phyloP scores from a whole-genome alignment of 2,888 invertebrate genomes.

The Trimorus sp. region DNA sequence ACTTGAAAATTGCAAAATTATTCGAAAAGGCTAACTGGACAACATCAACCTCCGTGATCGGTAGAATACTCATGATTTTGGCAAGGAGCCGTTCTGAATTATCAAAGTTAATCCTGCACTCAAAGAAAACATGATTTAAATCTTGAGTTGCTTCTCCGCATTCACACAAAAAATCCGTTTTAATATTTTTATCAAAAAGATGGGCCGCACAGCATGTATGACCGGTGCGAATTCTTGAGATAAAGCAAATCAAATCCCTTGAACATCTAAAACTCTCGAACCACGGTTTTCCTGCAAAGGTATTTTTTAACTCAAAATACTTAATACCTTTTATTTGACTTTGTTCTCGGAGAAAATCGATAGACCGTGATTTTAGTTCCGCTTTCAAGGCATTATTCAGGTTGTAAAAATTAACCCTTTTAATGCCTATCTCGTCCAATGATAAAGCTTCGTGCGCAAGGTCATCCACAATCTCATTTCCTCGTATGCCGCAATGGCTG shows the following conservation, averaged over 20 bases:
- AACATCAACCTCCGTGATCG: not conserved
- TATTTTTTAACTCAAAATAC: slow-evolving; percentile 15
- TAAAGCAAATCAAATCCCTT: slow-evolving; percentile 18
- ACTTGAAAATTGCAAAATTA: slow-evolving; percentile 2
- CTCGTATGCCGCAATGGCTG: slow-evolving; percentile 12
- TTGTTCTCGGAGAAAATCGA: not conserved
- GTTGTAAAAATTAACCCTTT: no score
- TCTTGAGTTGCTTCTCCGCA: slow-evolving; percentile 6
- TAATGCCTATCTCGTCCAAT: no score
- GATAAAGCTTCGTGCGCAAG: slow-evolving; percentile 17
- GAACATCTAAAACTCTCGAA: not conserved
- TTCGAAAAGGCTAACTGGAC: slow-evolving; percentile 52
- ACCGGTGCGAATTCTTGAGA: slow-evolving; percentile 1
- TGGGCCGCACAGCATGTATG: not conserved
- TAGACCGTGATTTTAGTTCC: no score
- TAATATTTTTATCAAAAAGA: slow-evolving; percentile 4
- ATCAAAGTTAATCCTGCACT: not conserved
- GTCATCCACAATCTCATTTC: slow-evolving; percentile 14
- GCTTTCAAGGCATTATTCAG: no score
- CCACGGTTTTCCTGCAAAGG: slow-evolving; percentile 14
- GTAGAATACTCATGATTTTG: not conserved
- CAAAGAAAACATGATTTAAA: slow-evolving; percentile 16
- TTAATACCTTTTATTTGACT: slow-evolving; percentile 7
- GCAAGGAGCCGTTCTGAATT: not conserved
- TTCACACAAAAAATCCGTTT: slow-evolving; percentile 1